These are phyloP conservation scores for Piprites chloris DNA, from an alignment of 2,113 vertebrate species.

Conservation along the genomic window DNA sequence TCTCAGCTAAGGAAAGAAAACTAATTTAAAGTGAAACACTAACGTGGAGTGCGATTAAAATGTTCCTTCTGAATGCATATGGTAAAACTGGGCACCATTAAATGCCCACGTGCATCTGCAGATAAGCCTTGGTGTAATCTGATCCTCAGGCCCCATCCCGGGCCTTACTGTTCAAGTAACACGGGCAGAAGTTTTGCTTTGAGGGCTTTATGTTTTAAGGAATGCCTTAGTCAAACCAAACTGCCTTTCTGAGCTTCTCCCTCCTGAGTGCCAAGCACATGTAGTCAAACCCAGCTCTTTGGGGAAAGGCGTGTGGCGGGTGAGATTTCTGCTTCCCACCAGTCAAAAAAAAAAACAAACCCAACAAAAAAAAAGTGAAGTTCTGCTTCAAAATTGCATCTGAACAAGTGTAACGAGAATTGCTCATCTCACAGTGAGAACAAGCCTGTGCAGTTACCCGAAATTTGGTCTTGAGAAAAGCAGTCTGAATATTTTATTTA, in stretches of 20 bases:
- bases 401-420: not conserved
- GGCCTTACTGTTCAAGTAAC: not conserved
- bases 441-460: not conserved
- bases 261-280: not conserved
- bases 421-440: slow-evolving; percentile 22
- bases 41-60: not conserved
- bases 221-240: not conserved
- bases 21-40: not conserved
- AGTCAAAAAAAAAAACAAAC: not conserved
- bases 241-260: not conserved
- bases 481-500: slow-evolving; percentile 25
- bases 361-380: not conserved
- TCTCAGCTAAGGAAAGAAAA: not conserved
- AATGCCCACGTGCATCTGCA: not conserved
- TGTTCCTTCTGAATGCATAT: not conserved
- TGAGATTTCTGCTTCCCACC: not conserved
- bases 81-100: not conserved
- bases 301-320: not conserved
- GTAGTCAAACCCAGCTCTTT: not conserved
- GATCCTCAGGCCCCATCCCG: not conserved
- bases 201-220: not conserved
- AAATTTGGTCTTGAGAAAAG: slow-evolving; percentile 17
- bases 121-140: not conserved
- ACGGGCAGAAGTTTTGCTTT: not conserved
- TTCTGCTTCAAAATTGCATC: not conserved